These are phyloP conservation scores for Philaenus spumarius DNA, from an alignment of 1,140 invertebrate species.

Conservation along the genomic window DNA sequence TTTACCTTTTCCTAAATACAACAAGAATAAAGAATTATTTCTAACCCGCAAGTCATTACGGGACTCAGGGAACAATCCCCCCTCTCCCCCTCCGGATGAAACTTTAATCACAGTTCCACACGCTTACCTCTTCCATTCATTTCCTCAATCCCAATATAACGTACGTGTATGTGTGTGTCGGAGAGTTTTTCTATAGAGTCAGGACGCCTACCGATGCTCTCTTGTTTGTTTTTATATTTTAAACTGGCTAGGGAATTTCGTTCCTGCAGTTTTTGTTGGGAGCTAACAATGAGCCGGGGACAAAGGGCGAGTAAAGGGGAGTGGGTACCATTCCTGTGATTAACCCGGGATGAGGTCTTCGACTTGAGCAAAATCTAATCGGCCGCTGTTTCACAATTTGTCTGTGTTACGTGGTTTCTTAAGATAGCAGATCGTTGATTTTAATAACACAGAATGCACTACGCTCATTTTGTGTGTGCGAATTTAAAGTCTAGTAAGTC, in stretches of 20 bases:
- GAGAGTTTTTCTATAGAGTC: not conserved
- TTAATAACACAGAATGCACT: no score
- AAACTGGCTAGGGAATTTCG: slow-evolving; percentile 11
- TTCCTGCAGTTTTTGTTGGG: slow-evolving; percentile 6
- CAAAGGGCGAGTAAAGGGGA: not conserved
- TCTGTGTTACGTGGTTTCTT: no score
- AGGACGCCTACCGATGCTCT: not conserved
- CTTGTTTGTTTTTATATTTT: slow-evolving; percentile 4
- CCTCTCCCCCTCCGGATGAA: not conserved
- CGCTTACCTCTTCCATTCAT: not conserved
- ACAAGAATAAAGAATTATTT: no score
- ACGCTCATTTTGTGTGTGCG: no score
- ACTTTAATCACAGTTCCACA: not conserved
- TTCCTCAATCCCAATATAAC: not conserved
- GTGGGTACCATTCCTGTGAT: slow-evolving; percentile 3
- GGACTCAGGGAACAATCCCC: not conserved
- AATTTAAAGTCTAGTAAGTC: no score
- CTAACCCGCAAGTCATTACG: not conserved
- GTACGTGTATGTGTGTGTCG: not conserved
- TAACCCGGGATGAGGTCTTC: not conserved
- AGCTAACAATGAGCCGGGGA: not conserved
- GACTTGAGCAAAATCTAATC: no score
- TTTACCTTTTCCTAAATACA: no score
- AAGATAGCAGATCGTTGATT: no score
- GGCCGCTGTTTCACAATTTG: no score